Evolutionary conservation across 1,140 invertebrate species (phyloP).

Genomic region (Lordiphosa collinella): DNA sequence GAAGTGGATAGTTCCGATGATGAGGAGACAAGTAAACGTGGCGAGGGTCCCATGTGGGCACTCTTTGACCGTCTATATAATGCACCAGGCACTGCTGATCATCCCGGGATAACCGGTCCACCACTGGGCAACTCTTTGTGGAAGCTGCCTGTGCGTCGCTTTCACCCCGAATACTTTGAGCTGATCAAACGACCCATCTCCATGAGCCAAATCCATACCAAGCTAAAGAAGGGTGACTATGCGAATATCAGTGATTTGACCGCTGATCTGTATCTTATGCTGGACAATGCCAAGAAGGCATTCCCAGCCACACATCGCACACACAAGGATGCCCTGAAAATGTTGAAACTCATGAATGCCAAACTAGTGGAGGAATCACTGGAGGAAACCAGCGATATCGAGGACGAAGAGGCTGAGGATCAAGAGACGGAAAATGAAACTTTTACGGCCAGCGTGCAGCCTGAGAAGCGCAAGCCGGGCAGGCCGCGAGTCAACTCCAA

Average conservation of each 20-base stretch:
- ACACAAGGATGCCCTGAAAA: constrained; percentile 86
- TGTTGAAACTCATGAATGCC: constrained; percentile 79
- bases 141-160: constrained; percentile 92
- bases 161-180: constrained; percentile 98
- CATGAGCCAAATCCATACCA: constrained; percentile 94
- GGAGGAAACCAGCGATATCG: constrained; percentile 68
- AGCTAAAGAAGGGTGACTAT: constrained; percentile 93
- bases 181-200: constrained; percentile 98
- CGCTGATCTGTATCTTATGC: constrained; percentile 98
- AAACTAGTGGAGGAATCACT: constrained; percentile 74
- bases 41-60: constrained; percentile 81
- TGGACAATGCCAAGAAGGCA: constrained; percentile 97
- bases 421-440: constrained; percentile 32
- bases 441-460: constrained; percentile 36
- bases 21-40: constrained; percentile 75
- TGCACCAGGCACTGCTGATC: constrained; percentile 76
- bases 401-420: constrained; percentile 57
- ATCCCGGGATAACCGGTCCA: constrained; percentile 81
- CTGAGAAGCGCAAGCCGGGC: constrained; percentile 74
- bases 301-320: constrained; percentile 92
- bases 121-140: constrained; percentile 93
- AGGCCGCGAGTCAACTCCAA: constrained; percentile 79
- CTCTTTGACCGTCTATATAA: constrained; percentile 81
- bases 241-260: constrained; percentile 92
- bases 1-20: constrained; percentile 76